phyloP scores from a whole-genome alignment of 2,113 vertebrate genomes.

The Tachuris rubrigastra region DNA sequence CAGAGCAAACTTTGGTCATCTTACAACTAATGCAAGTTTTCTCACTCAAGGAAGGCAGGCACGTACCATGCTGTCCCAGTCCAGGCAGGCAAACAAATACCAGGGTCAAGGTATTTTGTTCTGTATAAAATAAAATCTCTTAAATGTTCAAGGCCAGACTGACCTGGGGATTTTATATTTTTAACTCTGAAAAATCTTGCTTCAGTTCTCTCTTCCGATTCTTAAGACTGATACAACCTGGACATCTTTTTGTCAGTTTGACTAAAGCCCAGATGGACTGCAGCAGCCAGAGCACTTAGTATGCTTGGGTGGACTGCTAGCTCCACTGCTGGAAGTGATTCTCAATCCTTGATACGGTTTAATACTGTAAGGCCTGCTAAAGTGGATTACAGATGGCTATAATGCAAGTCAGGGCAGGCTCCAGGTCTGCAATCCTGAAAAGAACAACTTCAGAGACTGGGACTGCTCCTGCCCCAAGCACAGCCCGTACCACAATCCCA shows the following conservation, averaged over 20 bases:
- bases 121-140: not conserved
- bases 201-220: not conserved
- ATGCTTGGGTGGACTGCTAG: not conserved
- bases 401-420: slow-evolving; percentile 9
- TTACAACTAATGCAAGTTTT: not conserved
- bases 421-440: slow-evolving; percentile 8
- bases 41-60: not conserved
- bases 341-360: not conserved
- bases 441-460: not conserved
- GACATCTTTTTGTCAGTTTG: not conserved
- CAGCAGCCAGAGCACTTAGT: not conserved
- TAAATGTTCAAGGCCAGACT: not conserved
- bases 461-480: not conserved
- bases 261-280: not conserved
- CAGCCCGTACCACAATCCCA: not conserved
- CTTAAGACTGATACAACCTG: not conserved
- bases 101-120: not conserved
- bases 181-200: not conserved
- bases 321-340: not conserved
- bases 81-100: not conserved
- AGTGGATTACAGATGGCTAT: slow-evolving; percentile 27
- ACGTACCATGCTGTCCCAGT: not conserved
- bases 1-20: not conserved
- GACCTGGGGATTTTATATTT: not conserved
- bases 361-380: slow-evolving; percentile 28